Evolutionary conservation across 30 jellyfish, hydroid and myxozoan species (phyloP).

Genomic region (Pelagia noctiluca): DNA sequence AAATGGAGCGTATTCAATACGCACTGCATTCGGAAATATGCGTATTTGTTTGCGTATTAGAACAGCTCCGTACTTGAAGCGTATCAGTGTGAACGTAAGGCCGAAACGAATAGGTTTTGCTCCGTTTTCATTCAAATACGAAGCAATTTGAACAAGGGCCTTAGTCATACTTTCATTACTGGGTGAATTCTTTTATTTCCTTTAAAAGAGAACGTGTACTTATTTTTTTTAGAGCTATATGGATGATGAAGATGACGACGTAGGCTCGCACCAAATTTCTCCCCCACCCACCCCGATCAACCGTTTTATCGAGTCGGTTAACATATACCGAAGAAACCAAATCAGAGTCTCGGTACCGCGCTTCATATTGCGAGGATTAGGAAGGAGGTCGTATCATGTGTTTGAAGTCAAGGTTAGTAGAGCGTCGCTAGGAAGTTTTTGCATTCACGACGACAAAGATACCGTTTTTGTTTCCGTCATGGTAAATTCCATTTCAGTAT

Average conservation of each 20-base stretch:
- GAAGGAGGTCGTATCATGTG: constrained; percentile 90
- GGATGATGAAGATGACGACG: constrained; percentile 79
- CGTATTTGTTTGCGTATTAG: too few relatives aligned
- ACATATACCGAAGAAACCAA: constrained; percentile 81
- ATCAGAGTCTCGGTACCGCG: constrained; percentile 86
- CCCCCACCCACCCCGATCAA: constrained; percentile 99
- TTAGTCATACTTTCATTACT: too few relatives aligned
- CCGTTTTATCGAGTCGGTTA: constrained; percentile 79
- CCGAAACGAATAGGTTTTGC: too few relatives aligned
- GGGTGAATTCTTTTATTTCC: too few relatives aligned
- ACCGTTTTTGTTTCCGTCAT: neutral
- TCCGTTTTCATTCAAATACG: too few relatives aligned
- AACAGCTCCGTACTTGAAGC: too few relatives aligned
- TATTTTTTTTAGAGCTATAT: constrained; percentile 47
- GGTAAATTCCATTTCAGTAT: too few relatives aligned
- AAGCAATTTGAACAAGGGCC: too few relatives aligned
- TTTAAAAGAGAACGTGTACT: too few relatives aligned
- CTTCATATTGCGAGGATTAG: constrained; percentile 87
- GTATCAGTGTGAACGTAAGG: too few relatives aligned
- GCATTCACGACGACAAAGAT: neutral
- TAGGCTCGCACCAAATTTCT: constrained; percentile 80
- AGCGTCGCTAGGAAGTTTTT: neutral
- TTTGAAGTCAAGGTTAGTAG: constrained; percentile 90
- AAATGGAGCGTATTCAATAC: too few relatives aligned
- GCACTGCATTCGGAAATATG: too few relatives aligned